A percentile compares a stretch with the other conserved stretches of the same genome.
Evolutionary conservation across 1,140 invertebrate genomes (phyloP).

Genomic region (Helicorthomorpha holstii): DNA sequence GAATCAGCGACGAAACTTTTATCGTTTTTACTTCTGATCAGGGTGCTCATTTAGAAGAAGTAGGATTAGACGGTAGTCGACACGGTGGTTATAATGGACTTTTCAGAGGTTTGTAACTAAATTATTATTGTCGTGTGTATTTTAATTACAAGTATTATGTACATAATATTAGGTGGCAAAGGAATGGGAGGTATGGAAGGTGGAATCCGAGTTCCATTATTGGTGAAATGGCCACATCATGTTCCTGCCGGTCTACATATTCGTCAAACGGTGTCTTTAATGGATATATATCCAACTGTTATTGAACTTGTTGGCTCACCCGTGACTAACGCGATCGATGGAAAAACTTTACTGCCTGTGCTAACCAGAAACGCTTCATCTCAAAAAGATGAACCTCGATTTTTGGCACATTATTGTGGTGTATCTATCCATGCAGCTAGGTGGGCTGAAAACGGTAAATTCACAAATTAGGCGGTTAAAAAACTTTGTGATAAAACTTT

Average conservation of each 20-base stretch:
- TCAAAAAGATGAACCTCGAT: no score
- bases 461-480: no score
- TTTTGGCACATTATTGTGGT: slow-evolving; percentile 23
- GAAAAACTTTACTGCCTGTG: slow-evolving; percentile 16
- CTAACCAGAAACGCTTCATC: slow-evolving; percentile 7
- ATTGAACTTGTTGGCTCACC: neutral
- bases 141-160: no score
- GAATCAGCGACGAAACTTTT: slow-evolving; percentile 19
- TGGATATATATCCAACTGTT: slow-evolving; percentile 29
- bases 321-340: slow-evolving; percentile 20
- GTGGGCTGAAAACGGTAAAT: slow-evolving; percentile 7
- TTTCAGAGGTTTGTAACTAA: slow-evolving; percentile 10
- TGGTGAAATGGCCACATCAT: slow-evolving; percentile 21
- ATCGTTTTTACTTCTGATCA: slow-evolving; percentile 24
- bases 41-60: slow-evolving; percentile 25
- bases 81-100: slow-evolving; percentile 28
- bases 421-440: slow-evolving; percentile 16
- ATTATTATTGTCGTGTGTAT: no score
- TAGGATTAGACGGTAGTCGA: slow-evolving; percentile 16
- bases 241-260: slow-evolving; percentile 16
- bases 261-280: slow-evolving; percentile 21
- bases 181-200: slow-evolving; percentile 27
- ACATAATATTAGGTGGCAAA: slow-evolving; percentile 31
- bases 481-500: no score
- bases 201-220: slow-evolving; percentile 28